phyloP scores from a whole-genome alignment of 2,797 vertebrate species.

The Manis javanica region DNA sequence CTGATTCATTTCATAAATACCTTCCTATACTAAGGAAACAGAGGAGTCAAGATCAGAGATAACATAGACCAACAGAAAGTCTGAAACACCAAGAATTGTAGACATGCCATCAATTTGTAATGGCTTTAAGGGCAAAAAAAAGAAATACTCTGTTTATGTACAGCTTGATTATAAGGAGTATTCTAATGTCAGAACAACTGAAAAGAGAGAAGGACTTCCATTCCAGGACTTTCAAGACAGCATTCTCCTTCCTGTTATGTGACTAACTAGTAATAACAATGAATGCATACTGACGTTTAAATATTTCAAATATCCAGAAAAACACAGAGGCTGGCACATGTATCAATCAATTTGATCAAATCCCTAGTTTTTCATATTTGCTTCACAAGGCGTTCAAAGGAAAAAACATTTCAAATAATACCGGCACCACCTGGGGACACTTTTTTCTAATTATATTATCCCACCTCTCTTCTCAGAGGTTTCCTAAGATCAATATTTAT shows the following conservation, averaged over 20 bases:
- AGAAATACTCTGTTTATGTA: background rate
- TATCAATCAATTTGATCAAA: background rate
- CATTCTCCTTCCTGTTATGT: background rate
- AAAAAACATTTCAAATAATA: background rate
- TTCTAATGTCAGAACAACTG: background rate
- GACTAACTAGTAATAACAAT: background rate
- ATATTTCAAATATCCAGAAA: background rate
- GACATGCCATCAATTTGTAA: background rate
- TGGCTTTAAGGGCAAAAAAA: background rate
- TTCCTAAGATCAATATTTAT: background rate
- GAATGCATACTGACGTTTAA: background rate
- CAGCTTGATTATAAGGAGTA: background rate
- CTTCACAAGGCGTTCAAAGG: background rate
- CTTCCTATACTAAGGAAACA: background rate
- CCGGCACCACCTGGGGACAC: no score
- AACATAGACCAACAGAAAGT: no score
- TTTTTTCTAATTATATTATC: background rate
- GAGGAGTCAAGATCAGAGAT: background rate
- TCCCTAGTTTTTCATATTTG: background rate
- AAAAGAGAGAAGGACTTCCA: background rate
- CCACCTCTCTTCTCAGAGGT: background rate
- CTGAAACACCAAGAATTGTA: background rate
- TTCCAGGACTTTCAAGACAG: background rate
- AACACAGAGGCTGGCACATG: background rate
- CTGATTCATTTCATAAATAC: background rate